Base-by-base conservation (phyloP, 2,113 vertebrate genomes). In the Mesocricetus auratus region DNA sequence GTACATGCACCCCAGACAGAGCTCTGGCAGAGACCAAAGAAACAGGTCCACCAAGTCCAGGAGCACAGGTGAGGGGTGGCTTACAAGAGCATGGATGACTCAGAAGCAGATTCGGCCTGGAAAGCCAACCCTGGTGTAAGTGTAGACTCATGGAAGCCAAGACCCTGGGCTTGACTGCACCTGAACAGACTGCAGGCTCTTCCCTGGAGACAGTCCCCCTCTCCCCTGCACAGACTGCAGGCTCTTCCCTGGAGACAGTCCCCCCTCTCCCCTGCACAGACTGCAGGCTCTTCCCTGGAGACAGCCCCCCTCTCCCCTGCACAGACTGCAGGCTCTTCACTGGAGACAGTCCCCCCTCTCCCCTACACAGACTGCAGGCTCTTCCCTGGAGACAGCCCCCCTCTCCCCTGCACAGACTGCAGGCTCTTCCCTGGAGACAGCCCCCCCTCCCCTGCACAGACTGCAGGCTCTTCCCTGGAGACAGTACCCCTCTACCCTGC, bases 401-500 rank as follows among this genome's bases (percentile, higher is more conserved):
- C 22, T 56, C 22, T 33, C 50, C 22, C 15, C n/a, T n/a, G n/a
- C n/a, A n/a, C n/a, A n/a, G n/a, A n/a, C n/a, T n/a, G n/a, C n/a
- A n/a, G n/a, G n/a, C n/a, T n/a, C n/a, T n/a, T n/a, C n/a, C 0
- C 13, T 0, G 68, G 22, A n/a, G 50, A 56, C 33, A 2, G 4
- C 33, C 19, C 7, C 47, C n/a, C 11, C 22, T 56, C 22, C 22
- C 50, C 22, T n/a, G n/a, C n/a, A n/a, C n/a, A n/a, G n/a, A n/a
- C n/a, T n/a, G n/a, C n/a, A n/a, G n/a, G n/a, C n/a, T n/a, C n/a
- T n/a, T n/a, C n/a, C n/a, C n/a, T n/a, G n/a, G n/a, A n/a, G n/a
- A n/a, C n/a, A n/a, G n/a, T n/a, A n/a, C n/a, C n/a, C n/a, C n/a
- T n/a, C n/a, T n/a, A n/a, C n/a, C n/a, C n/a, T n/a, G n/a, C n/a